Evolutionary conservation across 2,113 vertebrate species (phyloP).

Genomic region (Ptyas mucosa): DNA sequence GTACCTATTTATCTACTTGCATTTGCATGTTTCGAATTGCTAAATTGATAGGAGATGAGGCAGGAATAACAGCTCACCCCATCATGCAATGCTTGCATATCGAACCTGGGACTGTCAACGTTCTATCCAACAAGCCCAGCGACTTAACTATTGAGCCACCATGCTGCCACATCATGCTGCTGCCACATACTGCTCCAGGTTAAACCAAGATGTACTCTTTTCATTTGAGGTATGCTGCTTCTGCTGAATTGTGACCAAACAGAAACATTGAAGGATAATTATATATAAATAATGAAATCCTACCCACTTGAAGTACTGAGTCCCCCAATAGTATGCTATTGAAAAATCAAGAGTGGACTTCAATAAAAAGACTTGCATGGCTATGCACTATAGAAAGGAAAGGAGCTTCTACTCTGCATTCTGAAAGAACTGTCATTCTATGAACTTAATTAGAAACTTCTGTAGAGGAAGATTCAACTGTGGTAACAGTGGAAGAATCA

Average conservation of each 20-base stretch:
- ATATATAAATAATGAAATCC: neutral
- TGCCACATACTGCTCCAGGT: neutral
- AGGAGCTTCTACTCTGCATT: neutral
- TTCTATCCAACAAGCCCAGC: neutral
- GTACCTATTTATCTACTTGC: neutral
- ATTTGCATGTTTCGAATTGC: neutral
- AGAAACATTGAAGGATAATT: neutral
- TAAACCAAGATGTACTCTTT: neutral
- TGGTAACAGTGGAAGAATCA: neutral
- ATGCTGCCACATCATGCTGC: neutral
- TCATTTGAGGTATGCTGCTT: neutral
- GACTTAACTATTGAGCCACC: neutral
- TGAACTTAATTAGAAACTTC: neutral
- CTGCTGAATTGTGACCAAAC: neutral
- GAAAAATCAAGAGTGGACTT: neutral
- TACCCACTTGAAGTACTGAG: neutral
- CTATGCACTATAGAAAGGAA: neutral
- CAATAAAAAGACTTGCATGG: neutral
- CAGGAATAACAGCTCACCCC: neutral
- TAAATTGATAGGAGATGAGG: neutral
- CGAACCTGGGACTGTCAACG: neutral
- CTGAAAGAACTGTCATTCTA: neutral
- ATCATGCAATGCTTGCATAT: neutral
- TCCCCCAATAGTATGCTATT: neutral
- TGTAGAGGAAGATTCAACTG: neutral